Conservation (phyloP, 1,140 invertebrate species). For the Parapsyche elsis region DNA sequence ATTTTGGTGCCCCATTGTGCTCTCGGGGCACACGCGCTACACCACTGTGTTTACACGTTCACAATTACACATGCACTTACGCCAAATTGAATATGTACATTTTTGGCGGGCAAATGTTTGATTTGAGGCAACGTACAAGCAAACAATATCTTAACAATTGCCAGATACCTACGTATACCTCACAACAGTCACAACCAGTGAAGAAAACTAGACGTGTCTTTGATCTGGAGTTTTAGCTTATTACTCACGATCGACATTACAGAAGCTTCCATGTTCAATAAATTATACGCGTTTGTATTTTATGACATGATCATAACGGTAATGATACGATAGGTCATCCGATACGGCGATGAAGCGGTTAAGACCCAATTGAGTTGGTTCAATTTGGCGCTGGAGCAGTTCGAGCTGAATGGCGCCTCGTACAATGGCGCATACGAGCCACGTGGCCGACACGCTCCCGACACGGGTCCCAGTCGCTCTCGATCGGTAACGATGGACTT, state of each 20-base stretch:
- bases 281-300: too few relatives aligned
- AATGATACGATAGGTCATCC: too few relatives aligned
- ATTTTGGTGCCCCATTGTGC: constrained; percentile 50
- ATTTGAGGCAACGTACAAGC: not conserved
- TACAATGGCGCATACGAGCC: not conserved
- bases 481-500: not conserved
- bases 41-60: not conserved
- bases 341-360: too few relatives aligned
- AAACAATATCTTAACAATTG: not conserved
- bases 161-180: not conserved
- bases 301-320: too few relatives aligned
- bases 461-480: not conserved
- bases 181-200: too few relatives aligned
- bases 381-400: not conserved
- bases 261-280: too few relatives aligned
- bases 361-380: too few relatives aligned
- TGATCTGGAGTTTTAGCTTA: too few relatives aligned
- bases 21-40: not conserved
- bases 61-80: not conserved
- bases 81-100: not conserved
- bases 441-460: not conserved
- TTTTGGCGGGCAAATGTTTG: not conserved
- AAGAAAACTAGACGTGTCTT: too few relatives aligned
- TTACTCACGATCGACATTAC: too few relatives aligned
- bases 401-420: not conserved